A percentile compares a stretch with the other conserved stretches of the same genome.
phyloP scores from a whole-genome alignment of 2,888 invertebrate species.

The Melitaea athalia region DNA sequence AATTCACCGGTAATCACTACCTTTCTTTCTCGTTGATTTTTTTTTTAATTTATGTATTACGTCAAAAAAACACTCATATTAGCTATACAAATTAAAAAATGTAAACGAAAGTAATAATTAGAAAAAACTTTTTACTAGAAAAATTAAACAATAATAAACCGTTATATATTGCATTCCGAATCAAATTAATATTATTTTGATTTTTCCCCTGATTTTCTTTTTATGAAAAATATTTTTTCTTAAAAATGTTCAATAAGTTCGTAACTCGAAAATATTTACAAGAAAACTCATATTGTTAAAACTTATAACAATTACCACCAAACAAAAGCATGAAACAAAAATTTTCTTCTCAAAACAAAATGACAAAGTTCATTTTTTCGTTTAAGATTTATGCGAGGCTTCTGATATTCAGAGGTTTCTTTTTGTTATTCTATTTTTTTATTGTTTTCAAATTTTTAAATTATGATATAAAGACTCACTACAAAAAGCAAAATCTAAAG shows the following conservation, averaged over 20 bases:
- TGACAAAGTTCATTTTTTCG: conserved; percentile 2
- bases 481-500: not conserved
- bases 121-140: too few relatives aligned
- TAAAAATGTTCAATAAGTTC: not conserved
- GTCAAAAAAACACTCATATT: not conserved
- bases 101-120: not conserved
- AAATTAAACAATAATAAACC: not conserved
- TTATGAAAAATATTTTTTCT: conserved; percentile 1
- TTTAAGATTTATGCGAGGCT: conserved; percentile 10
- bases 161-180: not conserved
- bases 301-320: conserved; percentile 10
- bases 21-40: not conserved
- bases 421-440: conserved; percentile 1
- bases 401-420: conserved; percentile 6
- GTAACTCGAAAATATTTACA: not conserved
- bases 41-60: not conserved
- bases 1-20: conserved; percentile 2
- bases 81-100: too few relatives aligned
- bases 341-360: not conserved
- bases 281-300: conserved; percentile 13
- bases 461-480: not conserved
- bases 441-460: conserved; percentile 4
- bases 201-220: not conserved
- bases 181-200: not conserved
- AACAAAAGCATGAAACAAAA: conserved; percentile 10